A percentile compares a stretch with the other conserved stretches of the same genome.
phyloP scores from a whole-genome alignment of 2,113 vertebrate genomes.

The Xenopus laevis region DNA sequence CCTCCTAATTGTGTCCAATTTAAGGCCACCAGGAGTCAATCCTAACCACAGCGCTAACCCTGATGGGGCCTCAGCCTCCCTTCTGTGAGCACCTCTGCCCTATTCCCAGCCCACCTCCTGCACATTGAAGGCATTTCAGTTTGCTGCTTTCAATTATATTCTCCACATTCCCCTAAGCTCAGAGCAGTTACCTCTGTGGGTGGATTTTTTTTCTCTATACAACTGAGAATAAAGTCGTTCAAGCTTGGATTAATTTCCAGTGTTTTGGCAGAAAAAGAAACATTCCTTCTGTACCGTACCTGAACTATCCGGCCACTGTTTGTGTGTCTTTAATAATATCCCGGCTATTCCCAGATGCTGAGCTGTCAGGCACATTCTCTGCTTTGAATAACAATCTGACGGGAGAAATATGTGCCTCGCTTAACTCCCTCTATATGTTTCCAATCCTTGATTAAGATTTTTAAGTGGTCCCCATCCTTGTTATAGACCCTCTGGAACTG shows the following conservation, averaged over 20 bases:
- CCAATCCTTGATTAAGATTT: conserved; percentile 14
- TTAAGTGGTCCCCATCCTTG: too few species aligned
- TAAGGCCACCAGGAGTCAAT: too few species aligned
- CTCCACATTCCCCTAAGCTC: not conserved
- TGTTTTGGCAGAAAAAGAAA: conserved; percentile 30
- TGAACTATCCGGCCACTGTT: conserved; percentile 11
- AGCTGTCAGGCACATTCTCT: conserved; percentile 30
- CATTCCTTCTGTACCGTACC: conserved; percentile 35
- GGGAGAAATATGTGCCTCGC: conserved; percentile 11
- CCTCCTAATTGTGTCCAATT: too few species aligned
- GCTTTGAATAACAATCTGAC: conserved; percentile 36
- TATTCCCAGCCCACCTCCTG: too few species aligned
- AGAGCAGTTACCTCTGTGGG: conserved; percentile 29
- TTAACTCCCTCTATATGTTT: conserved; percentile 30
- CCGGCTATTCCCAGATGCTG: conserved; percentile 21
- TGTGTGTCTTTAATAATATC: conserved; percentile 8
- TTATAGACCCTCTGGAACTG: too few species aligned
- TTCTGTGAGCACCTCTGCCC: too few species aligned
- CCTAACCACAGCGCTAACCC: too few species aligned
- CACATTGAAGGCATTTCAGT: too few species aligned
- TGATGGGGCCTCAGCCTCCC: too few species aligned
- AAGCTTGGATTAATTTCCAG: conserved; percentile 39
- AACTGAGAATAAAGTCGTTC: conserved; percentile 13
- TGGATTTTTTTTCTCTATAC: conserved; percentile 2
- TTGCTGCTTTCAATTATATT: too few species aligned